Conservation (phyloP, 2,113 vertebrate genomes). For the Menura novaehollandiae region DNA sequence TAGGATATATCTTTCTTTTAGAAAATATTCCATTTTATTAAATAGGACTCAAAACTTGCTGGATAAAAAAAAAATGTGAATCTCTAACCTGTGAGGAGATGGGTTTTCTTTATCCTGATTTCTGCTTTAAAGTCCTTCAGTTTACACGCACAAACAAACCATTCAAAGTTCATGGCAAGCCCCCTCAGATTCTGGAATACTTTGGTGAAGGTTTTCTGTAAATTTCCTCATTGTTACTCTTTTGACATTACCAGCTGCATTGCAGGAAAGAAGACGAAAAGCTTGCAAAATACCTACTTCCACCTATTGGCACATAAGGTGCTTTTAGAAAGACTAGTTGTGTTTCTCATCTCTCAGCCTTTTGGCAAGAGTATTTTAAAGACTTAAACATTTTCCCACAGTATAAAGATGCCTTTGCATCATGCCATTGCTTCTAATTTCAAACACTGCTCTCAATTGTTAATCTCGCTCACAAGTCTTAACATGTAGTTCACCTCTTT, state of each 20-base stretch:
- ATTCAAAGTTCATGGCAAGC: background rate
- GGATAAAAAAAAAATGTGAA: background rate
- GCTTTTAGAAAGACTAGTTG: background rate
- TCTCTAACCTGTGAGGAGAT: background rate
- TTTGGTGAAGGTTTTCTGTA: background rate
- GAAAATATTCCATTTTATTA: background rate
- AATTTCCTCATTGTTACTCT: background rate
- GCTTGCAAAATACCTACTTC: background rate
- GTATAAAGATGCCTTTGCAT: background rate
- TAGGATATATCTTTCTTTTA: background rate
- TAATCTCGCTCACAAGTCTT: background rate
- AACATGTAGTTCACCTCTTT: background rate
- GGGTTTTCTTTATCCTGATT: background rate
- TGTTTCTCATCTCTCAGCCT: background rate
- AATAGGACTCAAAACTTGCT: background rate
- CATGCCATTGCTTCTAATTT: background rate
- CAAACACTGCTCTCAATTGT: background rate
- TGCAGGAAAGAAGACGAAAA: background rate
- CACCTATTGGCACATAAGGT: background rate
- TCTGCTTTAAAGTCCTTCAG: background rate
- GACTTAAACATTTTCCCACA: background rate
- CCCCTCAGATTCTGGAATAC: background rate
- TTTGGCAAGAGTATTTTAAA: background rate
- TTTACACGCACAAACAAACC: background rate
- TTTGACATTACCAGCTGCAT: background rate